Percentiles rank a stretch among this genome's conserved stretches.
Conservation (phyloP, 2,888 invertebrate genomes). For the Micoletzkya japonica region DNA sequence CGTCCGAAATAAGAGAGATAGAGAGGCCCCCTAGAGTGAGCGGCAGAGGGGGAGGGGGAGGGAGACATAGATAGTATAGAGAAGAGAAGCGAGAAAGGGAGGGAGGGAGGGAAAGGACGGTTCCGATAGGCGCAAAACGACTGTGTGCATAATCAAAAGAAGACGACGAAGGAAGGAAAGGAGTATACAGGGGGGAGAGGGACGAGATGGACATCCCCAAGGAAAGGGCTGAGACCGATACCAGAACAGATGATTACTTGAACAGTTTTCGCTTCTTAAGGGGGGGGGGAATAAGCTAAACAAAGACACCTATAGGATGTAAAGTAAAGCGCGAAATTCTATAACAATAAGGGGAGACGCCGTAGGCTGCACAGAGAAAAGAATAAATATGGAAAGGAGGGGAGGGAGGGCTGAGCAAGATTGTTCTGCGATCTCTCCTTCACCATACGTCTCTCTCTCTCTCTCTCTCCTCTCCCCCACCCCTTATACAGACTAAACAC, state of each 20-base stretch:
- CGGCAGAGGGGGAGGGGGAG: not conserved
- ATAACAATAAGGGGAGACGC: conserved; percentile 11
- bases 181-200: not conserved
- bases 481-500: conserved; percentile 1
- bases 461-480: not conserved
- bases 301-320: conserved; percentile 4
- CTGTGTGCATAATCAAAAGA: conserved; percentile 3
- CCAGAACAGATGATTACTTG: conserved; percentile 10
- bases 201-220: not conserved
- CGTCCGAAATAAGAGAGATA: conserved; percentile 16
- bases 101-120: conserved; percentile 5
- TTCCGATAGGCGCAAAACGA: conserved; percentile 1
- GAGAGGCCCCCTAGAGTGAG: not conserved
- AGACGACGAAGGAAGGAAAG: not conserved
- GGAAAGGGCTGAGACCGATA: not conserved
- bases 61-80: not conserved
- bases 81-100: not conserved
- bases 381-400: conserved; percentile 4
- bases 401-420: conserved; percentile 1
- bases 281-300: not conserved
- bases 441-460: no score
- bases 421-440: conserved; percentile 12
- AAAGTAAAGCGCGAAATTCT: not conserved
- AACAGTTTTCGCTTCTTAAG: conserved; percentile 10
- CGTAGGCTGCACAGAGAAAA: not conserved